Percentiles rank a stretch among this genome's conserved stretches.
Evolutionary conservation across 2,113 vertebrate genomes (phyloP).

Genomic region (Monopterus albus): DNA sequence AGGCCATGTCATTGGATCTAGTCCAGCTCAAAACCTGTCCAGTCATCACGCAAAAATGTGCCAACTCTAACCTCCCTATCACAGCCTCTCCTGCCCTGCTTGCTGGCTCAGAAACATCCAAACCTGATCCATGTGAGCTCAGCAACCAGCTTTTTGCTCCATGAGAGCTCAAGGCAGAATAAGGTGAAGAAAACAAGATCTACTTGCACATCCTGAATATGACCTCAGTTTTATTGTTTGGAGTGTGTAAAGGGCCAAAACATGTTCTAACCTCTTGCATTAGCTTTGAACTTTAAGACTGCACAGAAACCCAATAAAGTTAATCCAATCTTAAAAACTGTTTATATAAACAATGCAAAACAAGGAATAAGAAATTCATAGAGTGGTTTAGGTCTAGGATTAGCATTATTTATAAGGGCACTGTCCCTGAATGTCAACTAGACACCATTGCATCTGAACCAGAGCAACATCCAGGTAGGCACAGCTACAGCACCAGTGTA

Average conservation of each 20-base stretch:
- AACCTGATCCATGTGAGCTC: slow-evolving; percentile 47
- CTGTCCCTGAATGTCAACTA: not conserved
- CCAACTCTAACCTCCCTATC: slow-evolving; percentile 46
- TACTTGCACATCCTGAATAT: slow-evolving; percentile 9
- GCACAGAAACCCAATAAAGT: not conserved
- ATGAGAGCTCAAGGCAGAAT: slow-evolving; percentile 24
- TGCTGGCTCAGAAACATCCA: slow-evolving; percentile 39
- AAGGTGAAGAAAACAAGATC: slow-evolving; percentile 39
- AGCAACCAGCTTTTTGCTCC: not conserved
- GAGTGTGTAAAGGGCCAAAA: not conserved
- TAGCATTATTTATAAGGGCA: not conserved
- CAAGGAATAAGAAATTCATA: not conserved
- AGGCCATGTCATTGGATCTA: slow-evolving; percentile 39
- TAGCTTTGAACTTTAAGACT: not conserved
- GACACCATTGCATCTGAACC: slow-evolving; percentile 5
- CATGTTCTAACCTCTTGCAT: not conserved
- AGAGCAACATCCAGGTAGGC: slow-evolving; percentile 19
- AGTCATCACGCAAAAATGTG: slow-evolving; percentile 73
- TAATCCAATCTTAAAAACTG: not conserved
- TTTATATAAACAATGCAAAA: not conserved
- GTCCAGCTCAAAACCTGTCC: slow-evolving; percentile 40
- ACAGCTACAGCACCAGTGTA: not conserved
- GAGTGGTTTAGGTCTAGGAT: not conserved
- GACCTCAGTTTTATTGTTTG: slow-evolving; percentile 22
- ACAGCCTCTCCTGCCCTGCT: slow-evolving; percentile 12